Evolutionary conservation across 2,113 vertebrate genomes (phyloP).

Genomic region (Acrocephalus kingi): DNA sequence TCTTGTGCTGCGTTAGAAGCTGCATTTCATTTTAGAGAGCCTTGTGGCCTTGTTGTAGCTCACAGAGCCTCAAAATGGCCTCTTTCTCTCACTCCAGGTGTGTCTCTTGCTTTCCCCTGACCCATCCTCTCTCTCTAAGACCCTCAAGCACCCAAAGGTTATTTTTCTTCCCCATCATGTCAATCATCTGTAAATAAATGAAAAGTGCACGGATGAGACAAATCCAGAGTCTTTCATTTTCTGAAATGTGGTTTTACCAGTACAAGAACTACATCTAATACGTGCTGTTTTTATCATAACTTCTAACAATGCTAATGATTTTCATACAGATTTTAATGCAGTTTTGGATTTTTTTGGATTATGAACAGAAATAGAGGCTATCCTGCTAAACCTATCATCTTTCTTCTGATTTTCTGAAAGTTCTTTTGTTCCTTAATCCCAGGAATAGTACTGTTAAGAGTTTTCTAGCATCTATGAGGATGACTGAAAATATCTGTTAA

Average conservation of each 20-base stretch:
- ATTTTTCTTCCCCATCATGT: not conserved
- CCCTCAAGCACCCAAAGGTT: not conserved
- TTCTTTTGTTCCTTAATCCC: slow-evolving; percentile 35
- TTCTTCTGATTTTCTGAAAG: slow-evolving; percentile 21
- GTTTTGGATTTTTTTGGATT: not conserved
- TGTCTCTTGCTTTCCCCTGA: not conserved
- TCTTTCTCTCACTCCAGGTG: rapidly evolving
- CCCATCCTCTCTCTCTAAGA: not conserved
- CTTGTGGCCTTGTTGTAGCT: not conserved
- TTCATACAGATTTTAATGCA: not conserved
- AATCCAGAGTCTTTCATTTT: not conserved
- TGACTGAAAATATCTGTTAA: not conserved
- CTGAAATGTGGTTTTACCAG: not conserved
- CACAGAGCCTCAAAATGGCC: not conserved
- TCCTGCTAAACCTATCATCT: not conserved
- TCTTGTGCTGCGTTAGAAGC: not conserved
- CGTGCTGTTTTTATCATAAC: not conserved
- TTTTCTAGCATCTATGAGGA: not conserved
- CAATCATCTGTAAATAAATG: not conserved
- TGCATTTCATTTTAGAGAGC: not conserved
- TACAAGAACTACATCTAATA: not conserved
- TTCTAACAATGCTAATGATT: not conserved
- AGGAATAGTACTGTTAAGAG: not conserved
- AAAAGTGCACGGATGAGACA: not conserved
- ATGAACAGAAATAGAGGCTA: not conserved